Base-by-base conservation (phyloP, 2,113 vertebrate genomes). In the Toxotes chatareus region DNA sequence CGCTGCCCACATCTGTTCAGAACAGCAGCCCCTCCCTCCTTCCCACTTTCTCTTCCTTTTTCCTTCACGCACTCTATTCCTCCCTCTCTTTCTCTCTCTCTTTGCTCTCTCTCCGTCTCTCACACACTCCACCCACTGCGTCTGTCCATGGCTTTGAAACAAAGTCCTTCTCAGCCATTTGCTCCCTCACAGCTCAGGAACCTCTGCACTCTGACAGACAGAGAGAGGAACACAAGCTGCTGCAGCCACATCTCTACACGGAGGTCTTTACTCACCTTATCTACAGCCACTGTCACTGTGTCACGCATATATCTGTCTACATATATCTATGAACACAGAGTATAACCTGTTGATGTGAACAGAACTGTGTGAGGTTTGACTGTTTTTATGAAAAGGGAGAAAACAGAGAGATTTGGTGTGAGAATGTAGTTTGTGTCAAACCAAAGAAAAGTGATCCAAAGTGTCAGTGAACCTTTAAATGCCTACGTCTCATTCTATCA, bases 1-100 rank as follows among this genome's bases (percentile, higher is more conserved):
- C 71, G 87, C 87, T 86, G 82, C 82, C 91, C 90, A 90, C 91
- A 69, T 83, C 69, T 51, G 94, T 86, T 91, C 77, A 70, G 64
- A 40, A 55, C 66, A 84, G 77, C 81, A 89, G 85, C 86, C 90
- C 76, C 82, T 85, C 85, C 85, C 72, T 73, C 81, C 71, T 0
- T 81, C 76, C 63, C 65, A 71, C 84, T 84, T 92, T 57, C 60
- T 59, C 65, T 85, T 82, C 69, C 0, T 83, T 80, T 80, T 62
- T 77, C 75, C 68, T 80, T 79, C 80, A 63, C 46, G 14, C 46
- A 14, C 16, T 47, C 46, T 14, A 12, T 46, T 10, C 44, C 13
- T 40, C 38, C 38, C 38, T 40, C 38, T 8, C 38, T 40, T 40
- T 7, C 38, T 9, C 38, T 8, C 38, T 40, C 38, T 40, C 36